Evolutionary conservation across 2,797 vertebrate species (phyloP), one percentile per base, ranked within the genome.

Genomic region (Diglossa cyanea): DNA sequence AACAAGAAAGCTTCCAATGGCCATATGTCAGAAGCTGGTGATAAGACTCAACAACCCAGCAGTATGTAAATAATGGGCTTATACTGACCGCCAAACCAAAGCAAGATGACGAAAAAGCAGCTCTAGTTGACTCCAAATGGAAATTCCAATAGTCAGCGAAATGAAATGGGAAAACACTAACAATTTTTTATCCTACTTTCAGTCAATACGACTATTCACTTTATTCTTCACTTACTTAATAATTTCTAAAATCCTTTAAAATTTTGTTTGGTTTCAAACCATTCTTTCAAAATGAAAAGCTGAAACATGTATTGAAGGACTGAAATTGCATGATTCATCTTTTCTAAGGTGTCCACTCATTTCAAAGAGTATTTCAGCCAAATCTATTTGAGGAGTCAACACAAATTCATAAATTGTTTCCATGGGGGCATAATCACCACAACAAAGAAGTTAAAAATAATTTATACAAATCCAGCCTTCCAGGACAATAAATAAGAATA

Each of bases 401-500:
- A 84, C 4, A 88, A 79, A 72, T 47, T 76, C 31, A 76, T 40
- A 57, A 70, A 42, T 47, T 37, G n/a, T 78, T 89, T 86, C 66
- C 61, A 73, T 71, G 28, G 10, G 37, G 31, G 20, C 25, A 89
- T 19, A 65, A 71, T 57, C 17, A 65, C 28, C 28, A 51, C 45
- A 87, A 80, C 16, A 75, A 51, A 37, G 17, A 73, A 71, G 28
- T 54, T 74, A 74, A 65, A 80, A 92, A 82, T 44, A 82, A 82
- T 66, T 89, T 65, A 83, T 4, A 6, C 15, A 83, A 86, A 80
- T 74, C 53, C 53, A 91, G 77, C 48, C 68, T 94, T 94, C 50
- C 85, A 82, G 90, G 85, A 87, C 67, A 96, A 83, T 86, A 96
- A 95, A 83, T 86, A 95, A 92, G 81, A 95, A 96, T 96, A 90